phyloP scores from a whole-genome alignment of 2,113 vertebrate genomes.

The Chaetura pelagica region DNA sequence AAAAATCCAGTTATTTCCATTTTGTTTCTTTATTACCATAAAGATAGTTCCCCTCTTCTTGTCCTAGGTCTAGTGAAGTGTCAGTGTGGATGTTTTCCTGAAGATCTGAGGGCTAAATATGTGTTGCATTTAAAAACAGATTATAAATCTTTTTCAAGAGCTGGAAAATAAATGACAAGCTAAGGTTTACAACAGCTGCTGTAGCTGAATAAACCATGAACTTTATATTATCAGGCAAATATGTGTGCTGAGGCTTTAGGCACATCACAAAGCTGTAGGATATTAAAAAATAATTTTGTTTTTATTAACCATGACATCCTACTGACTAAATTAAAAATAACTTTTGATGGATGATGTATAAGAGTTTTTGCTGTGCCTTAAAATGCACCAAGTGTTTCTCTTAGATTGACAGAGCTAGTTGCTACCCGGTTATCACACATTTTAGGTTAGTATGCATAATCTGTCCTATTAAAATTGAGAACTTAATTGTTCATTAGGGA shows the following conservation, averaged over 20 bases:
- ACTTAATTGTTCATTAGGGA: neutral
- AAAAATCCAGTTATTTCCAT: neutral
- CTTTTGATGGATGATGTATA: conserved; percentile 15
- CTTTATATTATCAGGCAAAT: conserved; percentile 47
- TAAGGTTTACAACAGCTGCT: conserved; percentile 47
- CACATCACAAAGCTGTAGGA: conserved; percentile 23
- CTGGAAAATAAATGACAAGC: conserved; percentile 55
- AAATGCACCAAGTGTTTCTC: neutral
- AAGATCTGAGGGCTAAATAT: conserved; percentile 34
- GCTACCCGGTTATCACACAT: neutral
- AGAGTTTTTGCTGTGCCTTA: conserved; percentile 23
- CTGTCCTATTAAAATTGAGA: conserved; percentile 5
- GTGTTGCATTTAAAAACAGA: conserved; percentile 41
- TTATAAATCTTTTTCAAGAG: conserved; percentile 57
- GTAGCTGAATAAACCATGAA: conserved; percentile 68
- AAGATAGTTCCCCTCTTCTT: neutral
- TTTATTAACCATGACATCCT: conserved; percentile 47
- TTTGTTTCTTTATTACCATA: neutral
- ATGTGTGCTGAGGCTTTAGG: conserved; percentile 29
- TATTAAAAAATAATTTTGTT: conserved; percentile 61
- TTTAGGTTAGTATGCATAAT: neutral
- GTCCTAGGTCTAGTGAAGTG: neutral
- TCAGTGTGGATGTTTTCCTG: neutral
- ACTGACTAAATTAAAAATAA: conserved; percentile 58
- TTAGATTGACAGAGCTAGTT: neutral